phyloP scores from a whole-genome alignment of 2,113 vertebrate species.

The Amphiprion ocellaris region DNA sequence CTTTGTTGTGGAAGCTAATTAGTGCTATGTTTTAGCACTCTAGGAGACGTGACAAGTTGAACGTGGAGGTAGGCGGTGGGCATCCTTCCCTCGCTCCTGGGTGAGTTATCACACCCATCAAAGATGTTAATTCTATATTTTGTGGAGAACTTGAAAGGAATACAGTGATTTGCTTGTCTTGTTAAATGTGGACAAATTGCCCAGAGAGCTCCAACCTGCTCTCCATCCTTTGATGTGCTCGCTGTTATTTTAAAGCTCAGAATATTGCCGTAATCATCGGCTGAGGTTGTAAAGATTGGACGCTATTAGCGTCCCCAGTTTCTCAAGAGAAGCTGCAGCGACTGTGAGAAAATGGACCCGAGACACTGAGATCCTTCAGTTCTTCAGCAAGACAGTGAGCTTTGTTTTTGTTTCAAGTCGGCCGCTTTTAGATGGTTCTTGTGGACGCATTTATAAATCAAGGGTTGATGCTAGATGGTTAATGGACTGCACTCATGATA shows the following conservation, averaged over 20 bases:
- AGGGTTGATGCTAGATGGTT: neutral
- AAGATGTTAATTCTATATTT: conserved; percentile 41
- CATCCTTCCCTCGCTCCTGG: conserved; percentile 4
- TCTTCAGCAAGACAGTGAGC: neutral
- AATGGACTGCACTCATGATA: conserved; percentile 5
- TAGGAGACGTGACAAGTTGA: conserved; percentile 14
- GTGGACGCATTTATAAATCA: conserved; percentile 11
- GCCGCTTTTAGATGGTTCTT: conserved; percentile 12
- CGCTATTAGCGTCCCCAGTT: conserved; percentile 14
- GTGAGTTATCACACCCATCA: conserved; percentile 38
- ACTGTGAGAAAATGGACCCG: neutral
- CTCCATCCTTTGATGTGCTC: conserved; percentile 31
- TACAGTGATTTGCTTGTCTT: conserved; percentile 41
- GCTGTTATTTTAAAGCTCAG: conserved; percentile 20
- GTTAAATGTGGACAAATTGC: conserved; percentile 62
- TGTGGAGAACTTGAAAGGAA: conserved; percentile 40
- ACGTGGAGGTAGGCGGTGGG: conserved; percentile 9
- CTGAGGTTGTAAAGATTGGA: conserved; percentile 38
- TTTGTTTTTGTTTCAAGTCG: neutral
- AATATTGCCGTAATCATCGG: conserved; percentile 42
- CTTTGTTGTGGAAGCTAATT: conserved; percentile 60
- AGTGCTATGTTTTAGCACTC: neutral
- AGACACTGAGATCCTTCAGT: neutral
- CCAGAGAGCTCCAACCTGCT: conserved; percentile 32
- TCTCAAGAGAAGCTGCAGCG: neutral